Percentiles rank a stretch among this genome's conserved stretches.
These are phyloP conservation scores for Pongo abelii DNA, from an alignment of 2,113 vertebrate genomes.

Conservation along the genomic window DNA sequence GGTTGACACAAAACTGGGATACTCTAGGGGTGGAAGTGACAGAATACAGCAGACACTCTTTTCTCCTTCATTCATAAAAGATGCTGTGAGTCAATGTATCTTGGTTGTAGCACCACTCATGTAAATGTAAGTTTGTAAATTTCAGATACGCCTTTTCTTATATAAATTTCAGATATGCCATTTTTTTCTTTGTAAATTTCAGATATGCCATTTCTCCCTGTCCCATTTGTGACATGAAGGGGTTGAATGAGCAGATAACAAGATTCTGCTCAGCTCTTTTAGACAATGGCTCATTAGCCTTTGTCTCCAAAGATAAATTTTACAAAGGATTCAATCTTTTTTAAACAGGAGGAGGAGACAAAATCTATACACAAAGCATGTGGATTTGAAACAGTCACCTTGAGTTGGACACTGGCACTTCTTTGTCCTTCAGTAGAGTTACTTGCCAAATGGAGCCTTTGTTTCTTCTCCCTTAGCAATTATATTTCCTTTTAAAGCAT, in stretches of 20 bases:
- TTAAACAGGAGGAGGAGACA: not conserved
- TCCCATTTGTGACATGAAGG: not conserved
- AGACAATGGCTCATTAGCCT: not conserved
- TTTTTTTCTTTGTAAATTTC: not conserved
- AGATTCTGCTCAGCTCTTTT: not conserved
- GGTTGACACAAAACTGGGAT: not conserved
- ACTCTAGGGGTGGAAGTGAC: not conserved
- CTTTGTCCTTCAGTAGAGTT: slow-evolving; percentile 21
- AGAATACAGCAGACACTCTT: not conserved
- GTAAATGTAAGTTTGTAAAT: too few species aligned
- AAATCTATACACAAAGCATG: not conserved
- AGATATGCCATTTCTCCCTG: not conserved
- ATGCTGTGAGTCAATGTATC: not conserved
- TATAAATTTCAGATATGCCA: too few species aligned
- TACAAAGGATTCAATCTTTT: slow-evolving; percentile 17
- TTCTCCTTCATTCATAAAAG: not conserved
- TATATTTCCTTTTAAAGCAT: slow-evolving; percentile 49
- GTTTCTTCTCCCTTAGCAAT: slow-evolving; percentile 41
- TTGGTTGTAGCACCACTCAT: not conserved
- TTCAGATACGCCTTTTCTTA: too few species aligned
- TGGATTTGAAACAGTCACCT: slow-evolving; percentile 28
- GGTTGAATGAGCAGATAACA: not conserved
- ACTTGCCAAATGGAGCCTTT: not conserved
- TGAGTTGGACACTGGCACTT: not conserved
- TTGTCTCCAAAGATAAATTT: slow-evolving; percentile 35